Evolutionary conservation across 2,888 invertebrate species (phyloP).

Genomic region (Tetragonula carbonaria): DNA sequence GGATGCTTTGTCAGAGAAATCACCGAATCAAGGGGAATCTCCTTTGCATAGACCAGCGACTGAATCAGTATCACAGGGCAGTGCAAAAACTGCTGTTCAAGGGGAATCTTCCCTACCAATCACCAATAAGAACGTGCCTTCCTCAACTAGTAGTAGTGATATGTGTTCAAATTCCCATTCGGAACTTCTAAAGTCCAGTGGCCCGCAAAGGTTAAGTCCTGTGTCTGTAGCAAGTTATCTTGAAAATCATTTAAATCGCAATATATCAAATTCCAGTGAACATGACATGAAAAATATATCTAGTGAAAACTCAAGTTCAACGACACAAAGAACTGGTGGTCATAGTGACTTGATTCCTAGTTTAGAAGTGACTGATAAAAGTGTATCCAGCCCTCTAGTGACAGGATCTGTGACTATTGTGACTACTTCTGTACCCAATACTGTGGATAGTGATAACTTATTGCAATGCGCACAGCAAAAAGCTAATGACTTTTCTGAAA

Average conservation of each 20-base stretch:
- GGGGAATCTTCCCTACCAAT: constrained; percentile 82
- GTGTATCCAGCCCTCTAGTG: constrained; percentile 69
- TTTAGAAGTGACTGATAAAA: constrained; percentile 64
- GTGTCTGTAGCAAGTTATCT: constrained; percentile 76
- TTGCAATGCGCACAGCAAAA: constrained; percentile 76
- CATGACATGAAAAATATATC: constrained; percentile 62
- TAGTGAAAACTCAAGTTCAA: constrained; percentile 64
- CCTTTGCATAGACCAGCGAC: constrained; percentile 85
- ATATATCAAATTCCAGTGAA: constrained; percentile 71
- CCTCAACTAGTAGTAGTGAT: constrained; percentile 82
- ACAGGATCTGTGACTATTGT: constrained; percentile 68
- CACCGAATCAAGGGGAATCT: constrained; percentile 94
- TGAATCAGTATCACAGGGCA: constrained; percentile 73
- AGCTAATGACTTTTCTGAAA: constrained; percentile 67
- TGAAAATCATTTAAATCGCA: constrained; percentile 76
- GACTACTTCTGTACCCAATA: constrained; percentile 63
- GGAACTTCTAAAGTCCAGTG: constrained; percentile 79
- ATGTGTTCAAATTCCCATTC: constrained; percentile 83
- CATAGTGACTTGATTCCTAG: constrained; percentile 58
- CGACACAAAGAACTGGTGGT: constrained; percentile 58
- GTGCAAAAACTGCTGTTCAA: constrained; percentile 63
- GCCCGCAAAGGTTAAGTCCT: constrained; percentile 75
- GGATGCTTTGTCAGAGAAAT: constrained; percentile 97
- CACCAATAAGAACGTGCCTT: constrained; percentile 84
- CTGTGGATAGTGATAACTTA: constrained; percentile 72